Conservation (phyloP, 2,797 vertebrate genomes). For the Eospalax fontanierii region DNA sequence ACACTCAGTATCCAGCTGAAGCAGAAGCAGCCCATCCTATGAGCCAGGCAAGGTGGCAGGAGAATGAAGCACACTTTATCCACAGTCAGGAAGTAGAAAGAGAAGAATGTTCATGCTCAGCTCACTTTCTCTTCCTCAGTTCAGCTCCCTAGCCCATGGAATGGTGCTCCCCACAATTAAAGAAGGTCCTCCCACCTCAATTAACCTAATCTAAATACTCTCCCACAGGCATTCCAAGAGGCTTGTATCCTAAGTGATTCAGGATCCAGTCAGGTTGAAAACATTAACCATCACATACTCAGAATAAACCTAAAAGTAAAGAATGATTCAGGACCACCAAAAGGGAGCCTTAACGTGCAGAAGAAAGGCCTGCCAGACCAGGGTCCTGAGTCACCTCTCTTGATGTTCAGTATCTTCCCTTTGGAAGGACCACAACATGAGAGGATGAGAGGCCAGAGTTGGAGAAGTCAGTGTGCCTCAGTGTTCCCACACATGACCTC, state of each 20-base stretch:
- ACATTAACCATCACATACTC: background rate
- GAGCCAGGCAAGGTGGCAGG: background rate
- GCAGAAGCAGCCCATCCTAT: too few relatives aligned
- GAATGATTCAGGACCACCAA: background rate
- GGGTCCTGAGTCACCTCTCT: background rate
- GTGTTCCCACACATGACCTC: background rate
- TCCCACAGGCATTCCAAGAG: background rate
- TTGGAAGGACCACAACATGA: background rate
- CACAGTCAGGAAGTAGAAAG: background rate
- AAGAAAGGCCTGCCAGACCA: background rate
- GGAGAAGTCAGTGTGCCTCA: too few relatives aligned
- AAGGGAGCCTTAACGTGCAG: background rate
- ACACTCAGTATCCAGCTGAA: background rate
- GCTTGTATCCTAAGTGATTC: background rate
- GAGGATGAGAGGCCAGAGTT: background rate
- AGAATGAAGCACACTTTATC: background rate
- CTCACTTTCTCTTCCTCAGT: background rate
- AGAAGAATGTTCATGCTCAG: background rate
- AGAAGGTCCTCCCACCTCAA: background rate
- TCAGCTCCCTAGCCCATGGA: background rate
- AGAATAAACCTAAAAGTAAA: constrained; percentile 6
- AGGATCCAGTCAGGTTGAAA: background rate
- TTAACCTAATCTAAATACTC: background rate
- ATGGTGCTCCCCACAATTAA: background rate
- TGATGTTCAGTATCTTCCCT: background rate